A percentile compares a stretch with the other conserved stretches of the same genome.
These are phyloP conservation scores for Cheilosia vulpina DNA, from an alignment of 2,888 invertebrate genomes.

Conservation along the genomic window DNA sequence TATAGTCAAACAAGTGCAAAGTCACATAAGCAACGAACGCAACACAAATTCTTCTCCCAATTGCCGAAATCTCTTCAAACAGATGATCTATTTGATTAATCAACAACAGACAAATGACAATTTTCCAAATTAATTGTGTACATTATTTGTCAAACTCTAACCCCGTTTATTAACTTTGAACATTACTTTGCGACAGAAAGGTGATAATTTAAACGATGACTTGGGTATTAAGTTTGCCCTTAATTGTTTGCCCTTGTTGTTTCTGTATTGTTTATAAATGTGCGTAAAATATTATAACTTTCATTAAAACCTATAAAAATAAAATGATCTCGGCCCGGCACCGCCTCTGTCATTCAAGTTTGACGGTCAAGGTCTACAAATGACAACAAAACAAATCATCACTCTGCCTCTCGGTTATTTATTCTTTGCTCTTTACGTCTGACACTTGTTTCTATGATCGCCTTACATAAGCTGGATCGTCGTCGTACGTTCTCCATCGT, in stretches of 20 bases:
- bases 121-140: no score
- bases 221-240: neutral
- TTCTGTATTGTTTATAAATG: neutral
- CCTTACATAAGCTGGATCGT: slow-evolving; percentile 18
- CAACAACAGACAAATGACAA: no score
- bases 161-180: neutral
- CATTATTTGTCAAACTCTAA: neutral
- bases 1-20: no score
- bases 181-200: neutral
- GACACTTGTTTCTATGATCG: slow-evolving; percentile 18
- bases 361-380: slow-evolving; percentile 54
- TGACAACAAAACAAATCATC: neutral
- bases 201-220: slow-evolving; percentile 1
- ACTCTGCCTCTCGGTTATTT: neutral
- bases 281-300: no score
- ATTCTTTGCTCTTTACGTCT: neutral
- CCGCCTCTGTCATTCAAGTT: slow-evolving; percentile 23
- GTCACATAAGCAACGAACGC: no score
- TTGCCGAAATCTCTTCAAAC: no score
- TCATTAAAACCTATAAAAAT: slow-evolving; percentile 8
- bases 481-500: neutral
- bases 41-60: no score
- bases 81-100: no score
- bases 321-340: slow-evolving; percentile 17
- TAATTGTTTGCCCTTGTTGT: neutral